Evolutionary conservation across 2,113 vertebrate genomes (phyloP).

Genomic region (Xiphias gladius): DNA sequence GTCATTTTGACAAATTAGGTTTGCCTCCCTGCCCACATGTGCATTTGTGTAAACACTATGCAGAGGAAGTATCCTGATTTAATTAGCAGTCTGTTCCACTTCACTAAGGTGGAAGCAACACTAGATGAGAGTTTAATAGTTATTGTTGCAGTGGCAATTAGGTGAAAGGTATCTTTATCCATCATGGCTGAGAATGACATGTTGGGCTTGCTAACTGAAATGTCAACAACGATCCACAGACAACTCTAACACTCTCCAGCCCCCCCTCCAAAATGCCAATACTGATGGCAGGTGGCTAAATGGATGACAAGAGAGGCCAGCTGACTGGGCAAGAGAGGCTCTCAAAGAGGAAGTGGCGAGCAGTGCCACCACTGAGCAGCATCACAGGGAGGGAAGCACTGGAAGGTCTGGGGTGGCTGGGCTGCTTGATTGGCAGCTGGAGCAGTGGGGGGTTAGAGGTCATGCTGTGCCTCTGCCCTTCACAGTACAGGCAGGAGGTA

Average conservation of each 20-base stretch:
- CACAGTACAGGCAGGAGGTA: conserved; percentile 60
- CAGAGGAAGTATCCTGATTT: conserved; percentile 6
- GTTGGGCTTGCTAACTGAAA: conserved; percentile 33
- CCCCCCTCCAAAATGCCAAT: conserved; percentile 37
- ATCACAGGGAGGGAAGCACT: conserved; percentile 1
- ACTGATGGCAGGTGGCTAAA: conserved; percentile 43
- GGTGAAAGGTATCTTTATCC: conserved; percentile 7
- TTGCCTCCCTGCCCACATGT: conserved; percentile 5
- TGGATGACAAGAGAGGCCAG: conserved; percentile 28
- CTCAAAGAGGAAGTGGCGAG: conserved; percentile 35
- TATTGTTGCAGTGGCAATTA: conserved; percentile 1
- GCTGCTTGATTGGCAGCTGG: conserved; percentile 69
- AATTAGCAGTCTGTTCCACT: conserved; percentile 19
- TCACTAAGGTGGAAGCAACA: conserved; percentile 8
- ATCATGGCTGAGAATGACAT: conserved; percentile 14
- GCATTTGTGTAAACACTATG: background rate
- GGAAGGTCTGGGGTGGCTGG: background rate
- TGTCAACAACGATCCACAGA: conserved; percentile 41
- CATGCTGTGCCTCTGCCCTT: conserved; percentile 78
- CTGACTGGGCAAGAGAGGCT: conserved; percentile 22
- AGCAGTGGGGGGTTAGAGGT: conserved; percentile 52
- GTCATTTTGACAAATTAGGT: conserved; percentile 13
- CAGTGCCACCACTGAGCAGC: conserved; percentile 18
- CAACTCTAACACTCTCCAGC: background rate
- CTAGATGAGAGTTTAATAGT: conserved; percentile 2